Evolutionary conservation across 2,888 invertebrate genomes (phyloP), one percentile per base, ranked within the genome.

Genomic region (Diplolepis rosae): DNA sequence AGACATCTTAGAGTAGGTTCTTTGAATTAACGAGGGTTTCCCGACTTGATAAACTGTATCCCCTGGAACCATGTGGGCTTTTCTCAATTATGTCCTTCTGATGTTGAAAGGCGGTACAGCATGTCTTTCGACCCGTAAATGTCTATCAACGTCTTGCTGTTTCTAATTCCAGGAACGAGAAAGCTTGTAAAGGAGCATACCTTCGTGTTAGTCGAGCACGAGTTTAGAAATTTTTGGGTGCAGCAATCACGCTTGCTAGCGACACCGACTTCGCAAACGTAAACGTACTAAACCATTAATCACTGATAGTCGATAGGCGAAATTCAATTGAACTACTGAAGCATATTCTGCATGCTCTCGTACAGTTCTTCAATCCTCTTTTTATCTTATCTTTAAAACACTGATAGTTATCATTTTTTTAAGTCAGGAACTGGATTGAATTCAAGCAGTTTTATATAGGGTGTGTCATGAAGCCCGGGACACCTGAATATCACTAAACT

Each of bases 11-110:
- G 35, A 61, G 11, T 22, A 7, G 35, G 22, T 61, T 61, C 22
- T 35, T 61, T 39, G 24, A 61, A 61, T 15, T 65, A 54, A 67
- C 66, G 50, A 72, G 65, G 28, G 11, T 69, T 69, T 69, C 66
- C 67, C 65, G 61, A 61, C 66, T 72, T 66, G 42, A 72, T 69
- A 65, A 69, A 66, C 51, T 42, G 65, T 69, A 72, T 56, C 32
- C 66, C 66, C 35, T n/a, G 65, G 28, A 45, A 45, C 18, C 45
- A 45, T 45, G 15, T 27, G n/a, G 27, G 51, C 51, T 28, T 51
- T 27, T 51, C 51, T 51, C 13, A 51, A 28, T 27, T 51, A 51
- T 32, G 22, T 18, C 32, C 11, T 18, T 18, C 11, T 56, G 32
- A 11, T 18, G 22, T 35, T 35, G 32, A 32, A 22, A 56, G 22